phyloP scores from a whole-genome alignment of 2,888 invertebrate species.

The Gisinianus flammeolus region DNA sequence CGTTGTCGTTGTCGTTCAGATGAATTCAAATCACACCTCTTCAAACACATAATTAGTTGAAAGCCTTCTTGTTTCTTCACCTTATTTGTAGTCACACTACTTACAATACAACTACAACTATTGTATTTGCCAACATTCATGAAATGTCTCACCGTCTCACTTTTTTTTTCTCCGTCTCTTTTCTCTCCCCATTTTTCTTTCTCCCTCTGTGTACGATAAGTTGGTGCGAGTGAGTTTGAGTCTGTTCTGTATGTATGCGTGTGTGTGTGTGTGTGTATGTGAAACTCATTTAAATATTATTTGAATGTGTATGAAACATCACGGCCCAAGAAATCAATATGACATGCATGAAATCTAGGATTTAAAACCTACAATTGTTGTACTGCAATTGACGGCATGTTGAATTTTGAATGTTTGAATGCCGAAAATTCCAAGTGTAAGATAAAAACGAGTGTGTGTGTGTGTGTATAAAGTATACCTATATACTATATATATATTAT shows the following conservation, averaged over 20 bases:
- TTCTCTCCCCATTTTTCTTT: too few relatives aligned
- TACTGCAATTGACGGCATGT: not conserved
- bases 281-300: too few relatives aligned
- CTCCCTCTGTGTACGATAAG: too few relatives aligned
- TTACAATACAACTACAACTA: not conserved
- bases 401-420: not conserved
- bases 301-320: not conserved
- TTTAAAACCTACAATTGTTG: not conserved
- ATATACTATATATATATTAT: too few relatives aligned
- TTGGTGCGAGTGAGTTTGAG: too few relatives aligned
- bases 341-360: not conserved
- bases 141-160: not conserved
- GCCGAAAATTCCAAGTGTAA: too few relatives aligned
- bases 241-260: too few relatives aligned
- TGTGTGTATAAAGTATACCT: too few relatives aligned
- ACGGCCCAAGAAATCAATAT: not conserved
- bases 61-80: conserved; percentile 13
- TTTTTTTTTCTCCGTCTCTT: not conserved
- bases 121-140: not conserved
- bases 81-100: not conserved
- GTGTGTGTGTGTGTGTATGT: too few relatives aligned
- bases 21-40: conserved; percentile 31
- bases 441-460: too few relatives aligned
- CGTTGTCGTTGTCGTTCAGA: conserved; percentile 2
- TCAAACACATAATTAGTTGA: conserved; percentile 29